Percentiles rank a stretch among this genome's conserved stretches.
Conservation (phyloP, 2,888 invertebrate genomes). For the Agrotis ipsilon region DNA sequence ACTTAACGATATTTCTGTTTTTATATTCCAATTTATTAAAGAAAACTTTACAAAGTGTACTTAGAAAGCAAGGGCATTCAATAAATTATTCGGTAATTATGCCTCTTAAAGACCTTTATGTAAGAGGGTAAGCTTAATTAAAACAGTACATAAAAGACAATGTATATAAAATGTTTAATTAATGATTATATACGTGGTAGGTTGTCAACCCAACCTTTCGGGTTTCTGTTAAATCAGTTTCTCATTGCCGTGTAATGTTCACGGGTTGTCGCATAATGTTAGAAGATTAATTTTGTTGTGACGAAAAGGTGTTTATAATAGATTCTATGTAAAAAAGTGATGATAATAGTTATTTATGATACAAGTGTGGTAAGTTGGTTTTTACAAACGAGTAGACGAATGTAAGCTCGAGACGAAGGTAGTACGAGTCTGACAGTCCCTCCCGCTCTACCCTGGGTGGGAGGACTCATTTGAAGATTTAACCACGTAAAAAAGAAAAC, state of each 20-base stretch:
- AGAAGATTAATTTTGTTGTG: slow-evolving; percentile 33
- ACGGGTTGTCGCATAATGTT: slow-evolving; percentile 7
- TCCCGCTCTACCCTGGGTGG: too few species aligned
- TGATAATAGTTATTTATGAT: too few species aligned
- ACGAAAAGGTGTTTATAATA: neutral
- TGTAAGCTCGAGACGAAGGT: too few species aligned
- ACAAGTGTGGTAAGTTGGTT: too few species aligned
- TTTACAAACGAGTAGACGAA: too few species aligned
- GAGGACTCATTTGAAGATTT: too few species aligned
- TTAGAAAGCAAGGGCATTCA: slow-evolving; percentile 16
- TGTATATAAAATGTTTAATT: slow-evolving; percentile 57
- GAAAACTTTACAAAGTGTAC: slow-evolving; percentile 6
- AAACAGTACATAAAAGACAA: slow-evolving; percentile 48
- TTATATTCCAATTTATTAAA: slow-evolving; percentile 19
- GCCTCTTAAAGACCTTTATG: slow-evolving; percentile 39
- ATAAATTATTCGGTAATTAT: slow-evolving; percentile 66
- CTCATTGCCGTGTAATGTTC: slow-evolving; percentile 33
- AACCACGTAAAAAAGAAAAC: too few species aligned
- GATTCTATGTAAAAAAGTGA: too few species aligned
- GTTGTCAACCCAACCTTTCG: slow-evolving; percentile 22
- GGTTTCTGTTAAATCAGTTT: slow-evolving; percentile 44
- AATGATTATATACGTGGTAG: slow-evolving; percentile 39
- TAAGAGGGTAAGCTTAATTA: slow-evolving; percentile 60
- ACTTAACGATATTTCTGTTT: neutral
- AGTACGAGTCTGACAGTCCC: too few species aligned